Base-by-base conservation (phyloP, 2,113 vertebrate genomes). In the Podocnemis expansa region DNA sequence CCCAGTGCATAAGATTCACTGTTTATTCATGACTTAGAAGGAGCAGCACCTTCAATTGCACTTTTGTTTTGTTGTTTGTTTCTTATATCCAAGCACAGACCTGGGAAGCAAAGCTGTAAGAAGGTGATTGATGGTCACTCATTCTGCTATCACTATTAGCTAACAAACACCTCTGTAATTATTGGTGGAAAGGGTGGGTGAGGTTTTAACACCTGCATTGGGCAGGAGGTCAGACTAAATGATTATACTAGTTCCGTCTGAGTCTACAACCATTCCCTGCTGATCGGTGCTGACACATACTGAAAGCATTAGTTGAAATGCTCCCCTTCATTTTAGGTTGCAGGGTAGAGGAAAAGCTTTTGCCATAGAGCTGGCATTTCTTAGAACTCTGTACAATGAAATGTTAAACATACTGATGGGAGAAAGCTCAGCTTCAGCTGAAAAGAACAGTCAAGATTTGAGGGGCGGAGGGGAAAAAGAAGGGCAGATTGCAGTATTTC, bases 281-380 rank as follows among this genome's bases (percentile, higher is more conserved):
- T 58, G 55, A 21, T 22, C 80, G 47, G 34, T 51, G 47, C 31
- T 34, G 43, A 81, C 60, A 58, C 3, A 55, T 80, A 29, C 73
- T 54, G 45, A 10, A 56, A 89, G 13, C 13, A 22, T 34, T 29
- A 41, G 43, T 81, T 49, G 5, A 85, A 45, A 41, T 0, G 1
- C 24, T 41, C 82, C 4, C 3, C 1, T 52, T 70, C 0, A 0
- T 34, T 76, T 13, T 1, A 31, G 70, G 10, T 0, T 6, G 34
- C 84, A 75, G 58, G 19, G 70, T 78, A 51, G 55, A 27, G 85
- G 13, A 4, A 43, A 4, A 1, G 55, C 34, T 92, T 75, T 43
- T 38, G 51, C 12, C 27, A 76, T 38, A 58, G 29, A 91, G 14
- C 55, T 70, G 0, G 63, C 21, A n/a, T 84, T 88, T 0, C 54